Percentiles rank a stretch among this genome's conserved stretches.
These are phyloP conservation scores for Mnemiopsis leidyi DNA, from an alignment of 37 sponge, comb jelly and placozoan genomes.

Conservation along the genomic window DNA sequence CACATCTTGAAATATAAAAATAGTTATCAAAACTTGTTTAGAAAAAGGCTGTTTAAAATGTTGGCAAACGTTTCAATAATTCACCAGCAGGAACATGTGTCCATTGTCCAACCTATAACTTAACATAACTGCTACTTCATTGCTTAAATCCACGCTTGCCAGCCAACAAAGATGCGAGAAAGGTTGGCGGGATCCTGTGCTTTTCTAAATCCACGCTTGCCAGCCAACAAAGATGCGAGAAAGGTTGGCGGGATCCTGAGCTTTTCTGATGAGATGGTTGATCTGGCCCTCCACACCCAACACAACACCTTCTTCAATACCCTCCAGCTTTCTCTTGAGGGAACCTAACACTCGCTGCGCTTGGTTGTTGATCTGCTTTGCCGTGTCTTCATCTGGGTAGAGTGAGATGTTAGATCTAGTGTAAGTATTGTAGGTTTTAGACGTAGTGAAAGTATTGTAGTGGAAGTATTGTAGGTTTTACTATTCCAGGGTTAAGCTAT, in stretches of 20 bases:
- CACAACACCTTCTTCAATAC: conserved; percentile 82
- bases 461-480: no score
- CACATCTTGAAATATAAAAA: no score
- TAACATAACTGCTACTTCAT: no score
- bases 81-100: no score
- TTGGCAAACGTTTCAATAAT: no score
- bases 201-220: conserved; percentile 97
- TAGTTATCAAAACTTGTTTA: no score
- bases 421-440: no score
- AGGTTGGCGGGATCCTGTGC: conserved; percentile 88
- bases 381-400: not conserved
- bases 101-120: no score
- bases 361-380: not conserved
- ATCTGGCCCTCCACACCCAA: conserved; percentile 93
- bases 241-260: conserved; percentile 84
- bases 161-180: conserved; percentile 80
- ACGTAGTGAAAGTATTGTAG: no score
- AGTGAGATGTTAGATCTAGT: no score
- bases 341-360: conserved; percentile 85
- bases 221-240: conserved; percentile 84
- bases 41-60: no score
- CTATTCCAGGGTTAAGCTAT: no score
- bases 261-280: conserved; percentile 88
- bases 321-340: conserved; percentile 90
- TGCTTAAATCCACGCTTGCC: conserved; percentile 94